phyloP scores from a whole-genome alignment of 2,888 invertebrate species.

The Philonicus albiceps region DNA sequence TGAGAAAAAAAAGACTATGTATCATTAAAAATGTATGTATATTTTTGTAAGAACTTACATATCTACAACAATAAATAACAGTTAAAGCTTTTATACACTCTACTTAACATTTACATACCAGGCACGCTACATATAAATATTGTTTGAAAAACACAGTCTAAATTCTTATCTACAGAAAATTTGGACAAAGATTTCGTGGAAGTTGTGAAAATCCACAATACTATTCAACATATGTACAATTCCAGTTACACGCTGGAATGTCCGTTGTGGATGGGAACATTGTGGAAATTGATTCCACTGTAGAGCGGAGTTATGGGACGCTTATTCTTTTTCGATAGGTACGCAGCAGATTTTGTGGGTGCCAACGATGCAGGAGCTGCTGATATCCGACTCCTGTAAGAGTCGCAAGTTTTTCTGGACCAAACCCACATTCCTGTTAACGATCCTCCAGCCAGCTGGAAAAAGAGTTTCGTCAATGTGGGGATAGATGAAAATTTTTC shows the following conservation, averaged over 20 bases:
- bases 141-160: not conserved
- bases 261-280: conserved; percentile 59
- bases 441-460: conserved; percentile 60
- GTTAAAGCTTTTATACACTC: conserved; percentile 16
- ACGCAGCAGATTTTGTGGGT: conserved; percentile 53
- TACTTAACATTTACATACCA: conserved; percentile 5
- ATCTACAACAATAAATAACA: conserved; percentile 30
- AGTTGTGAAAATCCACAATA: not conserved
- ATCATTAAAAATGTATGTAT: not conserved
- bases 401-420: conserved; percentile 63
- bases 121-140: conserved; percentile 23
- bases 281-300: conserved; percentile 62
- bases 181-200: not conserved
- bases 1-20: not conserved
- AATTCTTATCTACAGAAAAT: not conserved
- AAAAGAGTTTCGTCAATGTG: conserved; percentile 57
- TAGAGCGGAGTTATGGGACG: conserved; percentile 56
- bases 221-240: not conserved
- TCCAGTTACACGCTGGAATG: conserved; percentile 59
- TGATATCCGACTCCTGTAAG: conserved; percentile 57
- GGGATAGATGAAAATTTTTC: conserved; percentile 55
- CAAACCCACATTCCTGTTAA: conserved; percentile 63
- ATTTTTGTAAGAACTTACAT: not conserved
- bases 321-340: conserved; percentile 58
- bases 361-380: not conserved